phyloP scores from a whole-genome alignment of 2,888 invertebrate genomes.

The Dasysyrphus albostriatus region DNA sequence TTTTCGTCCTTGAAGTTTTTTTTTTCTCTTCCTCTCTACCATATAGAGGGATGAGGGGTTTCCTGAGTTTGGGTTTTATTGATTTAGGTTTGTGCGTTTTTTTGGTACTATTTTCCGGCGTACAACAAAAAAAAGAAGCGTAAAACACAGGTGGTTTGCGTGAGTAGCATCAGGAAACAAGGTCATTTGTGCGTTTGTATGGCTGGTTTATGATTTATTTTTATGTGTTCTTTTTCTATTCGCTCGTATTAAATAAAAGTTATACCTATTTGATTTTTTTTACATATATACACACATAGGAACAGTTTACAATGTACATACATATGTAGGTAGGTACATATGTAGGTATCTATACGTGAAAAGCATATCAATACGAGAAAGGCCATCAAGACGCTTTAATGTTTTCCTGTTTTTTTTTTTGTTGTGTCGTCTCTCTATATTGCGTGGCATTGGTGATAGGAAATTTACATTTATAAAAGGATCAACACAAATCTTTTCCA shows the following conservation, averaged over 20 bases:
- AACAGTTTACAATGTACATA: too few species aligned
- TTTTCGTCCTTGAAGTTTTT: constrained; percentile 33
- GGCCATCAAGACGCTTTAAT: constrained; percentile 13
- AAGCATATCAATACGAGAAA: neutral
- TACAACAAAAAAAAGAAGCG: neutral
- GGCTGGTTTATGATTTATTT: constrained; percentile 50
- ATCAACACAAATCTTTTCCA: constrained; percentile 9
- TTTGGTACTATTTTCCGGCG: constrained; percentile 7
- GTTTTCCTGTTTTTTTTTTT: constrained; percentile 1
- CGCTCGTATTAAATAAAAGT: neutral
- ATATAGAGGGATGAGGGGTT: neutral
- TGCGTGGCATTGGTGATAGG: constrained; percentile 4
- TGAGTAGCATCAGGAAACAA: constrained; percentile 60
- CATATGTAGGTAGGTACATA: neutral
- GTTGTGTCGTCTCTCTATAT: constrained; percentile 4
- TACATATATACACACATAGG: constrained; percentile 2
- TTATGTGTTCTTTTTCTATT: constrained; percentile 2
- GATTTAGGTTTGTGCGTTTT: constrained; percentile 12
- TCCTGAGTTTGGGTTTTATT: constrained; percentile 15
- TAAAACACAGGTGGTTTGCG: constrained; percentile 13
- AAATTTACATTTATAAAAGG: constrained; percentile 17
- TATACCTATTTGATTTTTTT: neutral
- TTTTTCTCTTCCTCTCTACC: neutral
- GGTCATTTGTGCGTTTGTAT: constrained; percentile 55
- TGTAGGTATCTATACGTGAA: too few species aligned